These are phyloP conservation scores for Leptogaster cylindrica DNA, from an alignment of 2,888 invertebrate genomes.

Conservation along the genomic window DNA sequence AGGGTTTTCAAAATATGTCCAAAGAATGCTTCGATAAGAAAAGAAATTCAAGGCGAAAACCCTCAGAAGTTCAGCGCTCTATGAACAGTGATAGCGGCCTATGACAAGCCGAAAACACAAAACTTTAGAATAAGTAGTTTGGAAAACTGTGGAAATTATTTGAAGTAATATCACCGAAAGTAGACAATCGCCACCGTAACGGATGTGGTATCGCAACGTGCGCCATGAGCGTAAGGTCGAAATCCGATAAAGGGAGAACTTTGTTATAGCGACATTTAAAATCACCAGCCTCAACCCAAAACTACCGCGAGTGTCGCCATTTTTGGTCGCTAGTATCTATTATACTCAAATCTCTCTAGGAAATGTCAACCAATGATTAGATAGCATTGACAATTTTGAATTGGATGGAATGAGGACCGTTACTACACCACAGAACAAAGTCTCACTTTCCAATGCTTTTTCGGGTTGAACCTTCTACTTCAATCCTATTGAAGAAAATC, in stretches of 20 bases:
- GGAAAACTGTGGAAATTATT: no score
- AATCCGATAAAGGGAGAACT: not conserved
- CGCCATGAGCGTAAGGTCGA: not conserved
- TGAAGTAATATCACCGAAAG: not conserved
- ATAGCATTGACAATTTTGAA: not conserved
- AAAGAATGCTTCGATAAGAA: conserved; percentile 20
- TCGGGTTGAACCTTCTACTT: no score
- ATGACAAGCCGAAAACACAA: conserved; percentile 1
- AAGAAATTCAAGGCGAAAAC: conserved; percentile 33
- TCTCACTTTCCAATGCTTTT: no score
- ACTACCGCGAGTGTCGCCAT: not conserved
- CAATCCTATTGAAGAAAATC: no score
- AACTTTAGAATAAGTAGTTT: no score
- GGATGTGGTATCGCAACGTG: not conserved
- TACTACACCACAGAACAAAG: no score
- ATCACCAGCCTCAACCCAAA: not conserved
- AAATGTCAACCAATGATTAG: conserved; percentile 1
- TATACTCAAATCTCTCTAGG: not conserved
- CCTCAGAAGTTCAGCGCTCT: conserved; percentile 21
- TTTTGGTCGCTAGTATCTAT: no score
- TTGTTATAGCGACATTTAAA: not conserved
- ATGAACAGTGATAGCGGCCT: not conserved
- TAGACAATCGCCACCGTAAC: not conserved
- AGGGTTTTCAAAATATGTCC: no score
- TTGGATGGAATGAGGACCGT: no score